Base-by-base conservation (phyloP, 2,888 invertebrate genomes). In the Drosophila leonis region DNA sequence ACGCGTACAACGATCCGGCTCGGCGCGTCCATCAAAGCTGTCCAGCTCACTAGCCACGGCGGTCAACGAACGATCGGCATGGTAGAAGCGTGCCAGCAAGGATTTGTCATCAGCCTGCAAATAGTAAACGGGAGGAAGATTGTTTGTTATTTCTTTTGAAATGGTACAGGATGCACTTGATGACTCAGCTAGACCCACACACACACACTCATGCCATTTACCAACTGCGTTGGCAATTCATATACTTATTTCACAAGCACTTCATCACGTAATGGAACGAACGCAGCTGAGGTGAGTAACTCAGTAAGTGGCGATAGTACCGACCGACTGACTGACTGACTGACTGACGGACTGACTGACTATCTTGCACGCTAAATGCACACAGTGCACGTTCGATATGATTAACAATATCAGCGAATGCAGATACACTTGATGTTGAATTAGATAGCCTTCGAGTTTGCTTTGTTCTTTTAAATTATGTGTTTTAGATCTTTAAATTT, bases 1-100 rank as follows among this genome's bases (percentile, higher is more conserved):
- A 27, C 96, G 96, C 64, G 98, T 98, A 93, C 99, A 99, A 92
- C 99, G 94, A 92, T 98, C 98, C 0, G 99, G 99, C 92, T 99
- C 99, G 90, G 99, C 98, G 52, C 99, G 95, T n/a, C 99, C 99
- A 94, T 99, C 99, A 94, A 99, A 99, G 88, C 98, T 98, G 94
- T 99, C 99, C 94, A 99, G 93, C 94, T 99, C 99, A 77, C 97
- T 96, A 54, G 99, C 98, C 71, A 99, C 98, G 88, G 97, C 95
- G 93, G 98, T 98, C 84, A 99, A 94, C 37, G 98, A 98, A 92
- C 99, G 98, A 94, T 99, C 99, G 35, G 99, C 99, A 94, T 97
- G 98, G 94, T 98, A 99, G 94, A 99, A 99, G 94, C 98, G 97
- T 61, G 98, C 98, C 92, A 99, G 94, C 80, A 98, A 94, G 60